phyloP scores from a whole-genome alignment of 2,888 invertebrate genomes.

The Frankliniella intonsa region DNA sequence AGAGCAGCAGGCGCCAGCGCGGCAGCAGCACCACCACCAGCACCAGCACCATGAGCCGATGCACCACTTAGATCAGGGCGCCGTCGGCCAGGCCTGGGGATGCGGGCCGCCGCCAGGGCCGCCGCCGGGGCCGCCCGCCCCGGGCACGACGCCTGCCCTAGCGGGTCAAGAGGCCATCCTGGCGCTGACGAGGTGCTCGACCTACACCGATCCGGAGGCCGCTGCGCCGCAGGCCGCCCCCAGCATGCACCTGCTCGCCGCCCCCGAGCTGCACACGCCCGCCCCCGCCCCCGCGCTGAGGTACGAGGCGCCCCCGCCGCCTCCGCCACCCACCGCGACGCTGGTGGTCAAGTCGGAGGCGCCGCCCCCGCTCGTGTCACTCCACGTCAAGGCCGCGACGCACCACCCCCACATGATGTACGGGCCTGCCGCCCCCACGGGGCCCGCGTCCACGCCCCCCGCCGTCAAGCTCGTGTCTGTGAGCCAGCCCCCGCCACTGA shows the following conservation, averaged over 20 bases:
- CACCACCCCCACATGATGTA: not conserved
- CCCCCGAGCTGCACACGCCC: not conserved
- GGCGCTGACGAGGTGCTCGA: not conserved
- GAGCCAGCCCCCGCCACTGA: constrained; percentile 9
- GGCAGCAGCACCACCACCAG: not conserved
- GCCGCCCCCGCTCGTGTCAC: constrained; percentile 11
- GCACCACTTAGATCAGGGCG: not conserved
- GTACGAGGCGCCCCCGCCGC: not conserved
- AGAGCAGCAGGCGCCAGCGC: not conserved
- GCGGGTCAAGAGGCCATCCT: not conserved
- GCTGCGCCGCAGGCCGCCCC: not conserved
- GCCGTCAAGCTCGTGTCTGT: not conserved
- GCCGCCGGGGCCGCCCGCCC: not conserved
- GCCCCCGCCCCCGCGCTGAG: not conserved
- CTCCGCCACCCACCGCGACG: too few species aligned
- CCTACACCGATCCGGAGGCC: not conserved
- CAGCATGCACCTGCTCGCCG: not conserved
- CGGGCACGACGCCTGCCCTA: not conserved
- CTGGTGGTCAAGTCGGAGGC: not conserved
- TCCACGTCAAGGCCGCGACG: not conserved
- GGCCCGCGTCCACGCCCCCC: not conserved
- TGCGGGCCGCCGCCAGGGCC: not conserved
- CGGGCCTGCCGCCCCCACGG: not conserved
- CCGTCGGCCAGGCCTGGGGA: not conserved
- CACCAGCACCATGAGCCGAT: too few species aligned